A percentile compares a stretch with the other conserved stretches of the same genome.
Evolutionary conservation across 1,140 invertebrate species (phyloP).

Genomic region (Lucilia sericata): DNA sequence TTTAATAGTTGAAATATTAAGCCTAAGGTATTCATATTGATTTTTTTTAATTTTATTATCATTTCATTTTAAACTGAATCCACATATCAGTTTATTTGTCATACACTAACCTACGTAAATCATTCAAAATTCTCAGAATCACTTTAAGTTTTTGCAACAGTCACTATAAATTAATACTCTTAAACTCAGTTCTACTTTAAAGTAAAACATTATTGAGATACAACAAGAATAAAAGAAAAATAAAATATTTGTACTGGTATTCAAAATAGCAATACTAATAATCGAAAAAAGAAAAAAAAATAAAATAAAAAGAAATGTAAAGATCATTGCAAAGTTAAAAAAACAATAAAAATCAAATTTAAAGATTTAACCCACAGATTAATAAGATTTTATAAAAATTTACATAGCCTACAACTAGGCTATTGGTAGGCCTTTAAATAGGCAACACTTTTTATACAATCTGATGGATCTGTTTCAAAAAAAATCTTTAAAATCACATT

Average conservation of each 20-base stretch:
- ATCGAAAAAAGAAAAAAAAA: background rate
- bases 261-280: background rate
- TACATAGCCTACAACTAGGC: no score
- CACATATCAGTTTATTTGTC: conserved; percentile 10
- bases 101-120: background rate
- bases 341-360: background rate
- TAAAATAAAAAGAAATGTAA: background rate
- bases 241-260: background rate
- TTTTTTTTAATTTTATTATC: background rate
- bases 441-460: no score
- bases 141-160: background rate
- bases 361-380: no score
- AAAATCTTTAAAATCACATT: no score
- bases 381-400: no score
- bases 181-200: background rate
- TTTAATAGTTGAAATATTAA: background rate
- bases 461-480: no score
- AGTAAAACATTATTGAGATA: background rate
- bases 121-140: background rate
- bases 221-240: background rate
- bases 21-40: background rate
- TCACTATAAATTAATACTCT: background rate
- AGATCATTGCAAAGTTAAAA: background rate
- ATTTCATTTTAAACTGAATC: background rate
- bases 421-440: no score